Percentiles rank a stretch among this genome's conserved stretches.
Evolutionary conservation across 2,888 invertebrate species (phyloP).

Genomic region (Antheraea assamensis): DNA sequence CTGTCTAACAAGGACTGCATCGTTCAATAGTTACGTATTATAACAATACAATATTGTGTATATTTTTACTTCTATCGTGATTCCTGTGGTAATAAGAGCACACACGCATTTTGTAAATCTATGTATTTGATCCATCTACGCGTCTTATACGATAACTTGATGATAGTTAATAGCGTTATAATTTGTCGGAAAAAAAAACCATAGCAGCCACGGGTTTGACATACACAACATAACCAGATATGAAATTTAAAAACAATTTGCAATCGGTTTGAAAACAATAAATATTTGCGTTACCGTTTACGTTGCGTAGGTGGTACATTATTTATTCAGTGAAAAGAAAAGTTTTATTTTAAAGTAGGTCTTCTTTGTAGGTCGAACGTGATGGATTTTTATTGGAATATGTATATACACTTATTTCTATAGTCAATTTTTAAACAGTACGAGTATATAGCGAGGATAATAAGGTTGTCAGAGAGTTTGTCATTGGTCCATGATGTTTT

Average conservation of each 20-base stretch:
- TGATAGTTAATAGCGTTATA: too few relatives aligned
- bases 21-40: too few relatives aligned
- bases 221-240: background rate
- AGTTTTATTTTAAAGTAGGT: conserved; percentile 1
- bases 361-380: conserved; percentile 1
- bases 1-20: too few relatives aligned
- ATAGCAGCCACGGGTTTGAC: background rate
- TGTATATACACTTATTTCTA: background rate
- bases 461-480: too few relatives aligned
- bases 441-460: background rate
- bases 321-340: conserved; percentile 8
- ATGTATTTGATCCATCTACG: too few relatives aligned
- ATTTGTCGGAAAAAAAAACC: background rate
- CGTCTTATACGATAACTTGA: too few relatives aligned
- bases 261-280: background rate
- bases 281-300: background rate
- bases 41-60: too few relatives aligned
- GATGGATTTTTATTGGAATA: background rate
- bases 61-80: too few relatives aligned
- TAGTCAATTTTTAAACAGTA: background rate
- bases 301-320: too few relatives aligned
- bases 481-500: too few relatives aligned
- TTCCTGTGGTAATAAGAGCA: too few relatives aligned
- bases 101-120: too few relatives aligned
- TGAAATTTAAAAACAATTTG: background rate